phyloP scores from a whole-genome alignment of 2,797 vertebrate species.

The Adrianichthys oophorus region DNA sequence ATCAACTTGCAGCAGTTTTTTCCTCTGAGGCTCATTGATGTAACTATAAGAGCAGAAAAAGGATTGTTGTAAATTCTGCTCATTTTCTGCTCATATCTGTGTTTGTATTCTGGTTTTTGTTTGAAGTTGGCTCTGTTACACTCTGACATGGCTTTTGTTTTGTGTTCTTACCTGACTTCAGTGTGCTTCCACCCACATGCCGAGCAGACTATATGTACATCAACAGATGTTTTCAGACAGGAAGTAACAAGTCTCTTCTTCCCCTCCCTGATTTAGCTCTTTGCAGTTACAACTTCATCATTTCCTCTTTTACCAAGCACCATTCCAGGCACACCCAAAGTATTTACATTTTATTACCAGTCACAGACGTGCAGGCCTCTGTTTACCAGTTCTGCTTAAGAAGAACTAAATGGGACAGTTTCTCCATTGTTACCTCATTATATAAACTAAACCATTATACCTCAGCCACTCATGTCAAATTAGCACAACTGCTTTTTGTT shows the following conservation, averaged over 20 bases:
- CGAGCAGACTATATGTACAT: conserved; percentile 15
- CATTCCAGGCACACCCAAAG: conserved; percentile 20
- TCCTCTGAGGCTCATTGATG: conserved; percentile 25
- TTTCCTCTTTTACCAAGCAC: conserved; percentile 50
- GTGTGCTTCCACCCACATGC: conserved; percentile 5
- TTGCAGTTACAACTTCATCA: conserved; percentile 62
- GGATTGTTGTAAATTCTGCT: conserved; percentile 22
- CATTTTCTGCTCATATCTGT: conserved; percentile 19
- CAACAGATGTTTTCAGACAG: conserved; percentile 63
- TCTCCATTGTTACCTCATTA: background rate
- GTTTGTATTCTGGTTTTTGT: conserved; percentile 17
- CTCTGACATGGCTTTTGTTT: conserved; percentile 2
- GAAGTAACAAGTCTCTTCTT: conserved; percentile 59
- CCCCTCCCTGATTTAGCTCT: conserved; percentile 59
- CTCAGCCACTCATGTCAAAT: conserved; percentile 27
- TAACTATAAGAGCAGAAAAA: conserved; percentile 27
- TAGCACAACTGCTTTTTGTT: conserved; percentile 1
- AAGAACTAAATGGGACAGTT: conserved; percentile 7
- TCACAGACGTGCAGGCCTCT: conserved; percentile 13
- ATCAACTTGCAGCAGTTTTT: conserved; percentile 33
- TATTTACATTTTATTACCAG: conserved; percentile 20
- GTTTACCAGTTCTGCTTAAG: conserved; percentile 8
- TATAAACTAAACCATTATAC: conserved; percentile 6
- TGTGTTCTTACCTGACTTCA: conserved; percentile 1
- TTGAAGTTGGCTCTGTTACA: background rate